These are phyloP conservation scores for Philopotamus ludificatus DNA, from an alignment of 1,140 invertebrate genomes.

Conservation along the genomic window DNA sequence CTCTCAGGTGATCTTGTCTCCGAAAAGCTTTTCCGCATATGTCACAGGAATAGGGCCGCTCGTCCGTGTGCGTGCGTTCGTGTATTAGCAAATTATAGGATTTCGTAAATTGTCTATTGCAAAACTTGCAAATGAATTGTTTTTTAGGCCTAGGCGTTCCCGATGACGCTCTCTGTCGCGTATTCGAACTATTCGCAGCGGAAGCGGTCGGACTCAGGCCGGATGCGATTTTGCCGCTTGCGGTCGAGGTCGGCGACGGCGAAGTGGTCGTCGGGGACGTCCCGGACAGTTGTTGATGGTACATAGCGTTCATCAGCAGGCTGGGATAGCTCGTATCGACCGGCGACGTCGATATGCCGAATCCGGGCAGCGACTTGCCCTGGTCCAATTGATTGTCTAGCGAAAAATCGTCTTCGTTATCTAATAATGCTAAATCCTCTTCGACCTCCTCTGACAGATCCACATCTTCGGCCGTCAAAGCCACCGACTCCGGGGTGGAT, in stretches of 20 bases:
- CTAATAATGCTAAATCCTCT: conserved; percentile 60
- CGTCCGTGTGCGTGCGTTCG: conserved; percentile 96
- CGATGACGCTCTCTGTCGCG: conserved; percentile 57
- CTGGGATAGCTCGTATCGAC: conserved; percentile 61
- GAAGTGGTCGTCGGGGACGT: conserved; percentile 50
- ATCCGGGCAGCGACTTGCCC: conserved; percentile 49
- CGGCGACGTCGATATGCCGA: conserved; percentile 51
- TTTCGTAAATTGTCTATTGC: conserved; percentile 95
- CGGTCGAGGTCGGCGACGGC: conserved; percentile 44
- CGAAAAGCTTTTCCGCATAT: conserved; percentile 97
- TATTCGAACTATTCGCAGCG: conserved; percentile 56
- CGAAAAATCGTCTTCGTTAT: conserved; percentile 59
- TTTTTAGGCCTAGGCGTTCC: conserved; percentile 82
- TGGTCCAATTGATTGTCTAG: conserved; percentile 55
- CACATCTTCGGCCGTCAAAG: conserved; percentile 57
- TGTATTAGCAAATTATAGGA: conserved; percentile 97
- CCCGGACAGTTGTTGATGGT: conserved; percentile 57
- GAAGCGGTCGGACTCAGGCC: conserved; percentile 54
- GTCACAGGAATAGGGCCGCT: conserved; percentile 96
- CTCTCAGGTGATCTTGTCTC: conserved; percentile 92
- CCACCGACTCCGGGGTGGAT: conserved; percentile 51
- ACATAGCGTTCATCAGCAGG: conserved; percentile 61
- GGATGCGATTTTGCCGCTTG: conserved; percentile 52
- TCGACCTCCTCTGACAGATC: conserved; percentile 63
- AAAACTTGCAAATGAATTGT: conserved; percentile 98